Evolutionary conservation across 2,888 invertebrate genomes (phyloP).

Genomic region (Rhabditoides inermis): DNA sequence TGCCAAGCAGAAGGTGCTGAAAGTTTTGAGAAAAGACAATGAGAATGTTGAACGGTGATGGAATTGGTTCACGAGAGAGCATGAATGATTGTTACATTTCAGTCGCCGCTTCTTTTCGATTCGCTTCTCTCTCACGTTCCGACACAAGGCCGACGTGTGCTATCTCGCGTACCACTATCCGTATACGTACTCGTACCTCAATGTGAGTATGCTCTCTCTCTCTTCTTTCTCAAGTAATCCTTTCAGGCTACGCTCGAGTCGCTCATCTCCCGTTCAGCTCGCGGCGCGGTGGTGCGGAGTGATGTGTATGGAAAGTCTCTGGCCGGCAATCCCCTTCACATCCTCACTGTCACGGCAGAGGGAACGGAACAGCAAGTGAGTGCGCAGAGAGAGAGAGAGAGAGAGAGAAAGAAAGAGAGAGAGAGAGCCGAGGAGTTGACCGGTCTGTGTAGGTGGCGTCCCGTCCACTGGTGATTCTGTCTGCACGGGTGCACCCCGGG

Average conservation of each 20-base stretch:
- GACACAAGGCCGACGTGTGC: slow-evolving; percentile 69
- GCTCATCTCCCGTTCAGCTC: slow-evolving; percentile 6
- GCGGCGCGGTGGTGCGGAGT: slow-evolving; percentile 17
- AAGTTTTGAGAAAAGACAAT: background rate
- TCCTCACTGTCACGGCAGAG: slow-evolving; percentile 66
- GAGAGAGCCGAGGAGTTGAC: no score
- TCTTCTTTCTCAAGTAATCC: no score
- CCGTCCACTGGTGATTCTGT: no score
- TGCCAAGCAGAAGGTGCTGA: background rate
- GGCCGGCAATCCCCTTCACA: slow-evolving; percentile 58
- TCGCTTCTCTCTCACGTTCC: slow-evolving; percentile 71
- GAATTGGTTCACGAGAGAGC: no score
- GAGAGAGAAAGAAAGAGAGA: no score
- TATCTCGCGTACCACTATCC: slow-evolving; percentile 81
- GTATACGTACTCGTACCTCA: slow-evolving; percentile 70
- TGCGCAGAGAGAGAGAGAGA: no score
- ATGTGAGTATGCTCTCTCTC: slow-evolving; percentile 57
- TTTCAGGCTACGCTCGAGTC: slow-evolving; percentile 19
- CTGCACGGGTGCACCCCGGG: slow-evolving; percentile 75
- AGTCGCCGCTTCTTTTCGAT: slow-evolving; percentile 66
- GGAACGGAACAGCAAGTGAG: slow-evolving; percentile 46
- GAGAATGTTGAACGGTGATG: no score
- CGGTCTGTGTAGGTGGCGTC: no score
- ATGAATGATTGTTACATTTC: no score
- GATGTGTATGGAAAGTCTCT: slow-evolving; percentile 27